Percentiles rank a stretch among this genome's conserved stretches.
These are phyloP conservation scores for Cyclura pinguis DNA, from an alignment of 2,797 vertebrate genomes.

Conservation along the genomic window DNA sequence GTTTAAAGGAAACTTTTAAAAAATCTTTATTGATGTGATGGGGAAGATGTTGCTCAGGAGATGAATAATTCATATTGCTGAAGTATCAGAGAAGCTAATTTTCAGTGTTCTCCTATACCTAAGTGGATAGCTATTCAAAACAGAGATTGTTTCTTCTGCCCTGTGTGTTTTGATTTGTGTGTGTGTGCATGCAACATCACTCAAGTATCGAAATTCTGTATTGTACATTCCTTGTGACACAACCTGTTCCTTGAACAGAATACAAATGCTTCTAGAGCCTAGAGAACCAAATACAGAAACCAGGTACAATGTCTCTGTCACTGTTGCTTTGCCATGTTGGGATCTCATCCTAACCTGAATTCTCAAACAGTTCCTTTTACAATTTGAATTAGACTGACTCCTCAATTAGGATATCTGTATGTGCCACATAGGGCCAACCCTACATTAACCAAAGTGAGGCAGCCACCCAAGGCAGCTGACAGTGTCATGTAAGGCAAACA, in stretches of 20 bases:
- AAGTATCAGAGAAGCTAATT: slow-evolving; percentile 55
- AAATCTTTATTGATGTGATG: slow-evolving; percentile 58
- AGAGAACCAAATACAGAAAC: slow-evolving; percentile 2
- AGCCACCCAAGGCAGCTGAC: not conserved
- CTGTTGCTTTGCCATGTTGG: slow-evolving; percentile 27
- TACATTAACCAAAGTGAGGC: not conserved
- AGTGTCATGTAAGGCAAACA: too few species aligned
- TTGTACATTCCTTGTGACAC: not conserved
- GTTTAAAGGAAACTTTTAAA: slow-evolving; percentile 56
- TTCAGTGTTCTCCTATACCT: slow-evolving; percentile 42
- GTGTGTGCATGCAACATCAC: not conserved
- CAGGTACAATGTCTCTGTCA: not conserved
- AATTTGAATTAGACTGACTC: not conserved
- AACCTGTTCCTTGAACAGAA: slow-evolving; percentile 28
- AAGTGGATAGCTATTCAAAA: slow-evolving; percentile 39
- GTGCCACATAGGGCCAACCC: not conserved
- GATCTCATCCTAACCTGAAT: not conserved
- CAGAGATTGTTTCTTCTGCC: slow-evolving; percentile 48
- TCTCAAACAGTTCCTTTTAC: not conserved
- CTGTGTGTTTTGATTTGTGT: not conserved
- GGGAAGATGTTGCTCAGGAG: slow-evolving; percentile 51
- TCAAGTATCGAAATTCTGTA: slow-evolving; percentile 27
- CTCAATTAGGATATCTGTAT: not conserved
- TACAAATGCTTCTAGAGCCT: slow-evolving; percentile 17
- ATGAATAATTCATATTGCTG: slow-evolving; percentile 63